Conservation (phyloP, 2,113 vertebrate genomes). For the Odontophorus gujanensis region DNA sequence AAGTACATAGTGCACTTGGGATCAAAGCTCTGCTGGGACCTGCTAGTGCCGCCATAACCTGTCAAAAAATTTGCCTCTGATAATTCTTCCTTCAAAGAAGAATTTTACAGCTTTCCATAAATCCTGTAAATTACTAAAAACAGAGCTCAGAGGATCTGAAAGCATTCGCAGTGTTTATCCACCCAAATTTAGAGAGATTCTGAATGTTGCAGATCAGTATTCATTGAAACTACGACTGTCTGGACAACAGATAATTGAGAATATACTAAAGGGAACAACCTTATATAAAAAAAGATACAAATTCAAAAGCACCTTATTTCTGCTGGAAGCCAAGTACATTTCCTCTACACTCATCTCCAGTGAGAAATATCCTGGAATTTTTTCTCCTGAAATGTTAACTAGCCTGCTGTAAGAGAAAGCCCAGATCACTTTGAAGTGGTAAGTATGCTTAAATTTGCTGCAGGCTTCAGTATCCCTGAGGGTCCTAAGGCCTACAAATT, state of each 20-base stretch:
- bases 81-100: not conserved
- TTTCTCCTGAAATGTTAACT: not conserved
- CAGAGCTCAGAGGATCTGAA: not conserved
- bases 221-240: not conserved
- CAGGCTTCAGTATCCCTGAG: conserved; percentile 13
- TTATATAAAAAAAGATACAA: not conserved
- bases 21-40: not conserved
- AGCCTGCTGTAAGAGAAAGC: conserved; percentile 12
- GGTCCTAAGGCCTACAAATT: conserved; percentile 15
- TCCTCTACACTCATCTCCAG: not conserved
- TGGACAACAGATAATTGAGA: not conserved
- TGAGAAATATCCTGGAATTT: conserved; percentile 13
- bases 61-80: not conserved
- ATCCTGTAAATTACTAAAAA: not conserved
- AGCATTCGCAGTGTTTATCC: not conserved
- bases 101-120: not conserved
- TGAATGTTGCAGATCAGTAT: not conserved
- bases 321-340: conserved; percentile 14
- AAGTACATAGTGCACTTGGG: not conserved
- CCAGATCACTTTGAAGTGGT: conserved; percentile 47
- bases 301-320: not conserved
- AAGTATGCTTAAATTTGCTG: conserved; percentile 42
- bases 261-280: not conserved
- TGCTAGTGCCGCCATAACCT: not conserved
- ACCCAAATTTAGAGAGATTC: not conserved